Evolutionary conservation across 2,888 invertebrate species (phyloP).

Genomic region (Alloscopus bannaensis): DNA sequence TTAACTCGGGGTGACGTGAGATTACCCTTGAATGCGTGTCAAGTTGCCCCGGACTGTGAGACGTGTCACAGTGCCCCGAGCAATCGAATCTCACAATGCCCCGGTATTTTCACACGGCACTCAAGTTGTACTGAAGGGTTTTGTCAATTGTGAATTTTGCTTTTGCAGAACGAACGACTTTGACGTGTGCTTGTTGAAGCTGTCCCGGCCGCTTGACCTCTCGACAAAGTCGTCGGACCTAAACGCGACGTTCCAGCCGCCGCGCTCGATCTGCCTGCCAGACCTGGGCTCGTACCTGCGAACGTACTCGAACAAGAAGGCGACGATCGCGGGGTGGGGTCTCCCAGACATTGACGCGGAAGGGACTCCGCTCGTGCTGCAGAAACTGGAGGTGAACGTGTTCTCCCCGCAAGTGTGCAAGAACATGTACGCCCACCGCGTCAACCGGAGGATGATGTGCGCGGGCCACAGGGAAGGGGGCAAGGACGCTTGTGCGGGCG

Average conservation of each 20-base stretch:
- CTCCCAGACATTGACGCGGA: constrained; percentile 49
- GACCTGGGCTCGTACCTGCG: constrained; percentile 58
- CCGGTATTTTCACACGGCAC: constrained; percentile 10
- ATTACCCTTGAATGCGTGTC: too few relatives aligned
- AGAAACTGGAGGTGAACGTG: constrained; percentile 69
- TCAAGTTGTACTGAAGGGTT: neutral
- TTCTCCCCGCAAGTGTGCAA: constrained; percentile 65
- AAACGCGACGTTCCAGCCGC: constrained; percentile 32
- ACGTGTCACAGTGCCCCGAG: too few relatives aligned
- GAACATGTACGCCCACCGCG: constrained; percentile 61
- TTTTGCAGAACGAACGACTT: constrained; percentile 69
- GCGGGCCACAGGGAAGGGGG: constrained; percentile 69
- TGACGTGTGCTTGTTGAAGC: constrained; percentile 64
- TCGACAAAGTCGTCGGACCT: neutral
- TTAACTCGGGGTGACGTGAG: too few relatives aligned
- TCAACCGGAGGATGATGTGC: constrained; percentile 70
- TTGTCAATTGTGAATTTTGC: too few relatives aligned
- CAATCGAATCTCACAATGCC: neutral
- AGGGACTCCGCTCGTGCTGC: constrained; percentile 56
- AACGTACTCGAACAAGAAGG: constrained; percentile 47
- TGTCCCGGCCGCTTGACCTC: constrained; percentile 56
- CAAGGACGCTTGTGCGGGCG: constrained; percentile 66
- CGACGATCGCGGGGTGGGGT: constrained; percentile 69
- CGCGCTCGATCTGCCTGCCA: constrained; percentile 65
- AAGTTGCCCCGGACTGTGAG: too few relatives aligned